Conservation (phyloP, 2,113 vertebrate genomes). For the Dipodomys spectabilis region DNA sequence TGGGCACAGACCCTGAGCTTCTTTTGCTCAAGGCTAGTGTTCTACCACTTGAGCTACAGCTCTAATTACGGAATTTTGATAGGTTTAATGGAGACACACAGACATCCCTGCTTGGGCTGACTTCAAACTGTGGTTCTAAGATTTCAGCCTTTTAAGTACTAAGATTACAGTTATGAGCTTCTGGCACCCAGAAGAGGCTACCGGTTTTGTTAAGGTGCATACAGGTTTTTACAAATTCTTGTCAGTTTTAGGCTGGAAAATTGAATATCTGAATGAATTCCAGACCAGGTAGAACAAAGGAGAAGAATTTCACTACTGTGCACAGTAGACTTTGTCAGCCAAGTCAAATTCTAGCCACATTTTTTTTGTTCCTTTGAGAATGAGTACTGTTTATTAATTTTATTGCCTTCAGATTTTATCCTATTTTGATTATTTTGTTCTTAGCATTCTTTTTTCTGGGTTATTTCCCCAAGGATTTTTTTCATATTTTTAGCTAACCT, state of each 20-base stretch:
- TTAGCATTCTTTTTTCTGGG: neutral
- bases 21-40: no score
- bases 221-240: neutral
- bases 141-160: no score
- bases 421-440: slow-evolving; percentile 30
- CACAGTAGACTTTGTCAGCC: neutral
- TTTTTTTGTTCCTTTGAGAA: neutral
- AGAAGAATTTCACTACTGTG: neutral
- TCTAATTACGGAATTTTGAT: no score
- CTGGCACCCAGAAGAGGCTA: no score
- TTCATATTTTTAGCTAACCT: neutral
- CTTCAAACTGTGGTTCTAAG: no score
- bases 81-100: no score
- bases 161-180: no score
- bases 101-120: no score
- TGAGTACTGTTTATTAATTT: neutral
- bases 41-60: no score
- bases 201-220: neutral
- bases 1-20: no score
- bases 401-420: neutral
- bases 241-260: slow-evolving; percentile 21
- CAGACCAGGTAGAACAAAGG: slow-evolving; percentile 13
- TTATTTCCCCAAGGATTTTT: neutral
- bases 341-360: neutral
- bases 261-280: neutral